Percentiles rank a stretch among this genome's conserved stretches.
Conservation (phyloP, 2,113 vertebrate species). For the Stomatorhinus ivindoensis region DNA sequence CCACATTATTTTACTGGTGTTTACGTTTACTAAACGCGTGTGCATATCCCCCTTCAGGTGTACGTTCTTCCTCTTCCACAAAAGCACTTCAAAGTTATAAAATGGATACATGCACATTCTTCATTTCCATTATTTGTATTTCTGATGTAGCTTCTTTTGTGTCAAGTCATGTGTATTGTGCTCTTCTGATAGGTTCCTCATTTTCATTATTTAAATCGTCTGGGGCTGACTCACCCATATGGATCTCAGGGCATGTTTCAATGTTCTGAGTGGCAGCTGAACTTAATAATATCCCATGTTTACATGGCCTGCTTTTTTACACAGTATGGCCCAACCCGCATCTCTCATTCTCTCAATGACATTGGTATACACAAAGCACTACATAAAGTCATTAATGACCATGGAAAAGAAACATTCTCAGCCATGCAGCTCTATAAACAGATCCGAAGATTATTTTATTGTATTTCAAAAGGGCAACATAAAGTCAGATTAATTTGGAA, state of each 20-base stretch:
- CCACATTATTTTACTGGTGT: neutral
- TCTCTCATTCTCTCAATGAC: neutral
- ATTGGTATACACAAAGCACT: neutral
- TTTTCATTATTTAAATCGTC: neutral
- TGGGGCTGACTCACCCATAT: neutral
- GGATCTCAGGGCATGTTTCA: neutral
- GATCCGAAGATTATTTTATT: neutral
- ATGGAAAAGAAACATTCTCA: neutral
- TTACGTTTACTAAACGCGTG: neutral
- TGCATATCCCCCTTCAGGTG: neutral
- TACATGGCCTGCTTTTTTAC: neutral
- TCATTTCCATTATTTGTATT: neutral
- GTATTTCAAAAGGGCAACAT: conserved; percentile 1
- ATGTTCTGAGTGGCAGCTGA: neutral
- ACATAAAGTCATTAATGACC: neutral
- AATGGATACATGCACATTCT: neutral
- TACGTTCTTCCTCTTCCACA: neutral
- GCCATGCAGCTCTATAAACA: neutral
- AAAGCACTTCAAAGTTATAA: neutral
- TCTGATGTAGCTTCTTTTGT: neutral
- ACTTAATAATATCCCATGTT: neutral
- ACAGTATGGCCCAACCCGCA: neutral
- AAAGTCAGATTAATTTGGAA: neutral
- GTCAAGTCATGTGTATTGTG: neutral
- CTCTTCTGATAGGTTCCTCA: neutral